phyloP scores from a whole-genome alignment of 2,797 vertebrate species.

The Tiaroga cobitis region DNA sequence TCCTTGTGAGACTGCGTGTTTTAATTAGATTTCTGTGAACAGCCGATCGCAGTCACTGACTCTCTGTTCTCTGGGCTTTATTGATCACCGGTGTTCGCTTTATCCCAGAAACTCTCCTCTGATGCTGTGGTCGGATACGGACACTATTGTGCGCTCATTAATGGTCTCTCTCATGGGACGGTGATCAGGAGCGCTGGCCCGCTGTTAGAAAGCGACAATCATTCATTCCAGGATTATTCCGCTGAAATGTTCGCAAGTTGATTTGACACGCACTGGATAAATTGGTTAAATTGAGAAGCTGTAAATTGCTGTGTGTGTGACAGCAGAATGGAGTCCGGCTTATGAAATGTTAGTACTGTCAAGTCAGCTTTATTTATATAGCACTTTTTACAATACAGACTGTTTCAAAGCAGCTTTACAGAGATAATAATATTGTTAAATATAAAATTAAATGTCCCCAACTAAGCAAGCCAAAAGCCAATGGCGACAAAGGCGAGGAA shows the following conservation, averaged over 20 bases:
- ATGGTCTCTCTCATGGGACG: neutral
- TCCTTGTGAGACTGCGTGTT: neutral
- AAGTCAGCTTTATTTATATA: too few relatives aligned
- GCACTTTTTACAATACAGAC: too few relatives aligned
- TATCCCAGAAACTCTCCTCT: neutral
- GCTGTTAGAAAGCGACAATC: neutral
- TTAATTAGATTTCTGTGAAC: conserved; percentile 33
- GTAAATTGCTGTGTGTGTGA: too few relatives aligned
- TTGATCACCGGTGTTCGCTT: neutral
- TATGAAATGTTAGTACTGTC: too few relatives aligned
- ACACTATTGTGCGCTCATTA: neutral
- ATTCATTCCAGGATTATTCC: neutral
- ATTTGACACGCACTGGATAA: neutral
- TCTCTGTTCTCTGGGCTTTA: neutral
- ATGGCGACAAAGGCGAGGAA: too few relatives aligned
- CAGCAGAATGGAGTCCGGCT: too few relatives aligned
- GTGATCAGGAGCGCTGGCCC: neutral
- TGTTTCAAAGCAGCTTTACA: too few relatives aligned
- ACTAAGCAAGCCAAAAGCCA: too few relatives aligned
- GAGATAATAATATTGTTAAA: too few relatives aligned
- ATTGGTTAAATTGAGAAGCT: neutral
- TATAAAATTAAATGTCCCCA: too few relatives aligned
- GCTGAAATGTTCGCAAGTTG: too few relatives aligned
- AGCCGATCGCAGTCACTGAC: neutral
- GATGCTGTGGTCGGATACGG: neutral